Conservation (phyloP, 2,888 invertebrate species). For the Rugalucina vietnamica region DNA sequence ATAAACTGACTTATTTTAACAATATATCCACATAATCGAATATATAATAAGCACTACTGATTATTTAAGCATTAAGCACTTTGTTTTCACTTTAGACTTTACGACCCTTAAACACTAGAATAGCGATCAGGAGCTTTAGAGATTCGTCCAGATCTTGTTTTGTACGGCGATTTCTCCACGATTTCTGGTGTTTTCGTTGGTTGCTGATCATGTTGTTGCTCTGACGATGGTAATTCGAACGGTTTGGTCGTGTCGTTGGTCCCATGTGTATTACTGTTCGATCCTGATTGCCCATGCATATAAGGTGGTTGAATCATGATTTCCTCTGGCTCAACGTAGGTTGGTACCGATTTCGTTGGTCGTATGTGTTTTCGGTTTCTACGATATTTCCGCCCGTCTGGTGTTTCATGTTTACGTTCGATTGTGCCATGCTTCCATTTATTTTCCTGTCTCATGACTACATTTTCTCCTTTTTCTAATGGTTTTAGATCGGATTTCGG, state of each 20-base stretch:
- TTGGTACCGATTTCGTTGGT: conserved; percentile 23
- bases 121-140: background rate
- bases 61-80: too few species aligned
- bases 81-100: too few species aligned
- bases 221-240: background rate
- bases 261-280: too few species aligned
- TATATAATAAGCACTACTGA: too few species aligned
- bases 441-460: conserved; percentile 22
- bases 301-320: background rate
- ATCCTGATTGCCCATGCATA: too few species aligned
- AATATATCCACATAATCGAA: too few species aligned
- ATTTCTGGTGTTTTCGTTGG: background rate
- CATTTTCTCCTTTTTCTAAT: background rate
- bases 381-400: conserved; percentile 15
- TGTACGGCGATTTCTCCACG: background rate
- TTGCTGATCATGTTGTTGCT: background rate
- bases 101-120: too few species aligned
- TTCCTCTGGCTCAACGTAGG: background rate
- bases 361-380: conserved; percentile 33
- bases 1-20: too few species aligned
- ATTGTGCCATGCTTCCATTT: conserved; percentile 23
- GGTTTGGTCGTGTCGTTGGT: background rate
- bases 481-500: conserved; percentile 10
- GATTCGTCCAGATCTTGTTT: background rate
- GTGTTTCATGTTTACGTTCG: background rate